Percentiles rank a stretch among this genome's conserved stretches.
phyloP scores from a whole-genome alignment of 2,113 vertebrate species.

The Laterallus jamaicensis region DNA sequence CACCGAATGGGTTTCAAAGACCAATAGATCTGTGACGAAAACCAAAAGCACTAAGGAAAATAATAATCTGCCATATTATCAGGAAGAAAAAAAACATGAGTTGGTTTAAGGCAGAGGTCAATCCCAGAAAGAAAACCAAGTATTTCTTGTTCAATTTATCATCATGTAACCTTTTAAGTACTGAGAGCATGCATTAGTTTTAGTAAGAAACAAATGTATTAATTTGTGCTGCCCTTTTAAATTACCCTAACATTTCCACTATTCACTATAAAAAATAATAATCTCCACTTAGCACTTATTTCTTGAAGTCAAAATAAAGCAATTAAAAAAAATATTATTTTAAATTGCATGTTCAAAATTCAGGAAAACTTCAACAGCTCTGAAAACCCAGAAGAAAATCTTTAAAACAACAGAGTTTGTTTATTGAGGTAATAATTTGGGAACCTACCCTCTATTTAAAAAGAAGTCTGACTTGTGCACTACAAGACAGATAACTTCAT shows the following conservation, averaged over 20 bases:
- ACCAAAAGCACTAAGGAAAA: background rate
- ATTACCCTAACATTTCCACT: background rate
- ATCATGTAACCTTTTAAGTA: background rate
- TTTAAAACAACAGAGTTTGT: background rate
- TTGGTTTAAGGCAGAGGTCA: background rate
- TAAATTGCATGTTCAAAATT: background rate
- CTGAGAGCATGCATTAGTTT: background rate
- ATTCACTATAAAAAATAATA: background rate
- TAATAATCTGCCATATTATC: background rate
- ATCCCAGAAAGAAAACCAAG: background rate
- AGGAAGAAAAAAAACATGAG: background rate
- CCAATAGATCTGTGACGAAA: background rate
- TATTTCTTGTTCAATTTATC: background rate
- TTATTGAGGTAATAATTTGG: background rate
- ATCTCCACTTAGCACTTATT: background rate
- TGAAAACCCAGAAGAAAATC: background rate
- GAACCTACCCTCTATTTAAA: constrained; percentile 81
- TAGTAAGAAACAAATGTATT: background rate
- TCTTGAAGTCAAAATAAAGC: background rate
- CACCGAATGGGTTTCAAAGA: background rate
- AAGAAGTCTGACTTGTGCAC: constrained; percentile 79
- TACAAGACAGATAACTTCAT: constrained; percentile 83
- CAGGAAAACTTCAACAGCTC: background rate
- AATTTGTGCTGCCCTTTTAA: background rate
- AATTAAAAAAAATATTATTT: no score